Evolutionary conservation across 2,797 vertebrate genomes (phyloP), one percentile per base, ranked within the genome.

Genomic region (Catostomus latipinnis): DNA sequence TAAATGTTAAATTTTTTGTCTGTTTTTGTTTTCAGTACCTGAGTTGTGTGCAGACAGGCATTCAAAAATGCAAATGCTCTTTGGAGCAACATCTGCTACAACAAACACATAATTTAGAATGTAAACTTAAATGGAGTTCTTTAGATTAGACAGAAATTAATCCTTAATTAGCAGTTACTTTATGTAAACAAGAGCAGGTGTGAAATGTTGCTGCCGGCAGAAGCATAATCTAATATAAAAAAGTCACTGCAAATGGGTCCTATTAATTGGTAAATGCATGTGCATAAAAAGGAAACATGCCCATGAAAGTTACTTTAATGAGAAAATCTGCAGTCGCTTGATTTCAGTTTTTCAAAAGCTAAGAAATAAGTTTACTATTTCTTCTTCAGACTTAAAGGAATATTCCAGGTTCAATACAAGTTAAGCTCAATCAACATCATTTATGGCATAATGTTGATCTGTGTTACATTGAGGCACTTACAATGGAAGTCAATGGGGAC

Each of bases 101-200:
- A 9, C 52, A 54, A 14, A 76, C 46, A 16, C 16, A 65, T 46
- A 18, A 71, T 78, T 78, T 78, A 71, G 76, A 10, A 22, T 71
- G 50, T 54, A 63, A 71, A 54, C 58, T n/a, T 14, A 0, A 22
- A 72, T 16, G 50, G 43, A 65, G 58, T 63, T 58, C 49, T 63
- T 49, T 60, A 72, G 77, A 79, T 34, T 57, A 63, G 60, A 63
- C 76, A 71, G 43, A 65, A 65, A 72, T 57, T 6, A 56, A 79
- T 71, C 49, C 71, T 65, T 66, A 16, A 79, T 79, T 72, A 57
- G 77, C 8, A 22, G 14, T 61, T 71, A 16, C 45, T 65, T 16
- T 45, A 34, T 4, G 4, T 34, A 34, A 34, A 34, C 34, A 34
- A 4, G 34, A 57, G 12, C 58, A 66, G 60, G 76, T 71, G 76